A percentile compares a stretch with the other conserved stretches of the same genome.
These are phyloP conservation scores for Lycodopsis pacificus DNA, from an alignment of 2,797 vertebrate genomes.

Conservation along the genomic window DNA sequence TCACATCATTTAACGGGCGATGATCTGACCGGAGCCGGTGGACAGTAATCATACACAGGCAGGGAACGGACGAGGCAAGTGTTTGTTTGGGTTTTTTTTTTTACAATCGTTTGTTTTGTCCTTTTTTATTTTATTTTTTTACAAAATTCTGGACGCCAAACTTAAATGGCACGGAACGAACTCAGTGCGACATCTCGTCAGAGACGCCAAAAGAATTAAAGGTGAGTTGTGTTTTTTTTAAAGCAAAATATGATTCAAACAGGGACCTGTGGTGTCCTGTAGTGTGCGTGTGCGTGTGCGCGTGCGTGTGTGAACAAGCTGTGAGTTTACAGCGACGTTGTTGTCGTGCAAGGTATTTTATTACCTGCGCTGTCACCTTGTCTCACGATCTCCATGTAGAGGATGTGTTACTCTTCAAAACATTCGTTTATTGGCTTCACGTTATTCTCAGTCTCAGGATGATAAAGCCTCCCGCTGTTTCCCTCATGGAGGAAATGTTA, in stretches of 20 bases:
- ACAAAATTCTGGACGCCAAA: constrained; percentile 22
- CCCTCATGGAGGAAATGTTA: constrained; percentile 5
- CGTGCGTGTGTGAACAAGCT: neutral
- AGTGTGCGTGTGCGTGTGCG: neutral
- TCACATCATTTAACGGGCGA: neutral
- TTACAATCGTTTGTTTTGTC: neutral
- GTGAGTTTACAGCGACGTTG: neutral
- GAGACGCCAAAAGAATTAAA: constrained; percentile 9
- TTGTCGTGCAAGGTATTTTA: neutral
- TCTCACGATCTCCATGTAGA: neutral
- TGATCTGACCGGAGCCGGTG: neutral
- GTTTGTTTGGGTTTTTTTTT: neutral
- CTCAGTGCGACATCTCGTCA: constrained; percentile 14
- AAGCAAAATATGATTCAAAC: neutral
- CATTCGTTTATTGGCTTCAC: neutral
- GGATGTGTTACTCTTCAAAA: neutral
- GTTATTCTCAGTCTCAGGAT: neutral
- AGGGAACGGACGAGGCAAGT: neutral
- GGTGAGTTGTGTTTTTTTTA: constrained; percentile 50
- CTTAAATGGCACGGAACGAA: constrained; percentile 15
- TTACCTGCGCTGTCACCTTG: constrained; percentile 1
- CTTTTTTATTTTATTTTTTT: neutral
- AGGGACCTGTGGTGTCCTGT: constrained; percentile 18
- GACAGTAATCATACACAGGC: neutral
- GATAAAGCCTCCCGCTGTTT: neutral